phyloP scores from a whole-genome alignment of 2,113 vertebrate species.

The Saccopteryx bilineata region DNA sequence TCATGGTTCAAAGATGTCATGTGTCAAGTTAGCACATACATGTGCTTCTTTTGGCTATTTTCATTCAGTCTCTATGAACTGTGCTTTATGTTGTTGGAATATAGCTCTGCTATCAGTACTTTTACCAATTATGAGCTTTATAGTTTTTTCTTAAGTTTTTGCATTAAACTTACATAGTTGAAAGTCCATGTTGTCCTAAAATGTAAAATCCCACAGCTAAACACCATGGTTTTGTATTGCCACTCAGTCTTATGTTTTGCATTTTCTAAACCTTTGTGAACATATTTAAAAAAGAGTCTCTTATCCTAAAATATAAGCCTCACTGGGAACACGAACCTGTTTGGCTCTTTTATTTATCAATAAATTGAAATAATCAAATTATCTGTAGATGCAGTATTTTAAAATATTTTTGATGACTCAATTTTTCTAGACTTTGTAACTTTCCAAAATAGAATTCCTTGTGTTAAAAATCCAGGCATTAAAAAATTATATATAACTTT shows the following conservation, averaged over 20 bases:
- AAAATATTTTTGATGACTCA: slow-evolving; percentile 21
- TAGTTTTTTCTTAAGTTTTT: not conserved
- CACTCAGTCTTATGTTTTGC: not conserved
- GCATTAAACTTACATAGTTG: not conserved
- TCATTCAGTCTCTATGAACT: not conserved
- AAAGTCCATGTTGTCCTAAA: not conserved
- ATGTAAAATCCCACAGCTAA: not conserved
- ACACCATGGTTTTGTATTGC: not conserved
- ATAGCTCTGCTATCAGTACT: not conserved
- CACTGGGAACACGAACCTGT: not conserved
- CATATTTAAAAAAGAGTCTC: not conserved
- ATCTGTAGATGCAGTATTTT: not conserved
- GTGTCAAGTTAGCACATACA: not conserved
- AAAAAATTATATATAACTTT: slow-evolving; percentile 2
- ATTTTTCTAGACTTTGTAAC: not conserved
- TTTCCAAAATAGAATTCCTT: not conserved
- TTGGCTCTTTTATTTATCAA: slow-evolving; percentile 42
- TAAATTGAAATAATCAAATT: slow-evolving; percentile 37
- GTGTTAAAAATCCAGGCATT: not conserved
- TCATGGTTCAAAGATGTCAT: not conserved
- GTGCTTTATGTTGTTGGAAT: not conserved
- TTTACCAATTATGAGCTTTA: not conserved
- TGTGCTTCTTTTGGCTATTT: not conserved
- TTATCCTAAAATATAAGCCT: slow-evolving; percentile 24
- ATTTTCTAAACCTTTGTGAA: not conserved